These are phyloP conservation scores for Acromyrmex charruanus DNA, from an alignment of 1,140 invertebrate genomes.

Conservation along the genomic window DNA sequence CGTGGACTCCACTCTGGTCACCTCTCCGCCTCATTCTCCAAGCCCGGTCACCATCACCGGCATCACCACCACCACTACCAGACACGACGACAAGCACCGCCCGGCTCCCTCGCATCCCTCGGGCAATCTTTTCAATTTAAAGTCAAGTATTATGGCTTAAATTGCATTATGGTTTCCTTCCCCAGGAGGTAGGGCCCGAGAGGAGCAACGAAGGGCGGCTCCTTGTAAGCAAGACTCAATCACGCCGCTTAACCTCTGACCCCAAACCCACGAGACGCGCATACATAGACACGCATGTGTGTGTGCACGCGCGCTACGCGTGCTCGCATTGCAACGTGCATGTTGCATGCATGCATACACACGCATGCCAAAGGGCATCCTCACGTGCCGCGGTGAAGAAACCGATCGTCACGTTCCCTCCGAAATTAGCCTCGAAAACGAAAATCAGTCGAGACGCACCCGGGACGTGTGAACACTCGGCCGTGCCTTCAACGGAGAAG, in stretches of 20 bases:
- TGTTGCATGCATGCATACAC: slow-evolving; percentile 13
- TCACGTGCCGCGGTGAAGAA: slow-evolving; percentile 56
- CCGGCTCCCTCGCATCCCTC: slow-evolving; percentile 84
- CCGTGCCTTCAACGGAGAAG: neutral
- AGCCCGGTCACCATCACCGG: slow-evolving; percentile 23
- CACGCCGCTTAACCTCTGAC: slow-evolving; percentile 86
- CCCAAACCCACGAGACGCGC: slow-evolving; percentile 76
- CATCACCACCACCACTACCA: slow-evolving; percentile 35
- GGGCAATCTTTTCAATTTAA: slow-evolving; percentile 87
- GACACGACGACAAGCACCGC: slow-evolving; percentile 61
- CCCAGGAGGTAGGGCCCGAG: slow-evolving; percentile 79
- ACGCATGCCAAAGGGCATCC: slow-evolving; percentile 25
- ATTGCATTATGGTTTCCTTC: slow-evolving; percentile 86
- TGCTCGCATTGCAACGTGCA: neutral
- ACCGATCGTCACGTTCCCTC: slow-evolving; percentile 51
- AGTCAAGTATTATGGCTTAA: slow-evolving; percentile 87
- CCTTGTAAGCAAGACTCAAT: slow-evolving; percentile 87
- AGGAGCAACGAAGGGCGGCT: slow-evolving; percentile 83
- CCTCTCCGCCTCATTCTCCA: slow-evolving; percentile 15
- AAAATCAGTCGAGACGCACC: slow-evolving; percentile 58
- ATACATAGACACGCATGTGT: slow-evolving; percentile 45
- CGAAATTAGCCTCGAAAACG: slow-evolving; percentile 63
- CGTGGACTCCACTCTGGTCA: slow-evolving; percentile 20
- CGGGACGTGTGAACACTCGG: slow-evolving; percentile 56
- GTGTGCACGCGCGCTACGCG: neutral